Evolutionary conservation across 2,888 invertebrate species (phyloP).

Genomic region (Elysia crispata): DNA sequence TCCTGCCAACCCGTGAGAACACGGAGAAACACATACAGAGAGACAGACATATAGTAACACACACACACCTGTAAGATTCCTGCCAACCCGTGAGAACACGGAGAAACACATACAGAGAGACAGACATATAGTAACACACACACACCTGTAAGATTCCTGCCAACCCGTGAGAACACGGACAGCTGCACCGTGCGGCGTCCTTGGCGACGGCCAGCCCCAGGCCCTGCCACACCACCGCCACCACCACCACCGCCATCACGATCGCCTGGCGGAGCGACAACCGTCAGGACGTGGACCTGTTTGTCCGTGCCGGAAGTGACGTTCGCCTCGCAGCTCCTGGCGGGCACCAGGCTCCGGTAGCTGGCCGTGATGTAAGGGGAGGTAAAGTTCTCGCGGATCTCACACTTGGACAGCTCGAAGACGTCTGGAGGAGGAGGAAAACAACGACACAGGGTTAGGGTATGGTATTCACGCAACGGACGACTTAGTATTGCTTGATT

Average conservation of each 20-base stretch:
- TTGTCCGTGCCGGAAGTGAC: slow-evolving; percentile 40
- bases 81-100: too few species aligned
- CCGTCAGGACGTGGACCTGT: slow-evolving; percentile 52
- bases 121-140: too few species aligned
- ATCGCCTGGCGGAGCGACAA: slow-evolving; percentile 27
- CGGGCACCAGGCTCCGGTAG: slow-evolving; percentile 45
- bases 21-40: too few species aligned
- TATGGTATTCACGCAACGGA: too few species aligned
- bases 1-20: too few species aligned
- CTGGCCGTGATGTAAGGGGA: slow-evolving; percentile 49
- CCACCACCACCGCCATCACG: slow-evolving; percentile 1
- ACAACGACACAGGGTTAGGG: too few species aligned
- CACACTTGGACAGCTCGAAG: slow-evolving; percentile 38
- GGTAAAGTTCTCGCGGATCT: slow-evolving; percentile 43
- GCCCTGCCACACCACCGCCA: neutral
- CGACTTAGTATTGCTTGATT: too few species aligned
- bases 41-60: too few species aligned
- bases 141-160: slow-evolving; percentile 34
- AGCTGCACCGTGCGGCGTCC: slow-evolving; percentile 3
- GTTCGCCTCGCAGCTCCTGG: slow-evolving; percentile 51
- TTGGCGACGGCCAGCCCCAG: too few species aligned
- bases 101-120: too few species aligned
- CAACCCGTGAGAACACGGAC: slow-evolving; percentile 25
- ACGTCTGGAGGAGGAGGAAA: slow-evolving; percentile 28
- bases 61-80: too few species aligned